phyloP scores from a whole-genome alignment of 2,113 vertebrate genomes.

The Alligator sinensis region DNA sequence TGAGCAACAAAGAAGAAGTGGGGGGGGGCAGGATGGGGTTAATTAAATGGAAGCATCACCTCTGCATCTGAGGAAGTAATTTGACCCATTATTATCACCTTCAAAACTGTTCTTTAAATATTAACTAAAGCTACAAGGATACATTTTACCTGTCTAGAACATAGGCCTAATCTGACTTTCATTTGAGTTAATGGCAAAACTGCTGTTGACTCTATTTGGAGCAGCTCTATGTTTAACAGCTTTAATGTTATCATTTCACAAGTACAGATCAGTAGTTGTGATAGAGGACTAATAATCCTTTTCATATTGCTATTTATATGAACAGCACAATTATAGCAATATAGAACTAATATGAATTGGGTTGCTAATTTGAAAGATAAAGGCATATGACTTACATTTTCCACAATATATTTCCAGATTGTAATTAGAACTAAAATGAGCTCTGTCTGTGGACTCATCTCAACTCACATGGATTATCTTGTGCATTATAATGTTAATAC shows the following conservation, averaged over 20 bases:
- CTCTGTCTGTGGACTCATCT: slow-evolving; percentile 37
- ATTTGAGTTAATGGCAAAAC: slow-evolving; percentile 61
- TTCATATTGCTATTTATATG: slow-evolving; percentile 38
- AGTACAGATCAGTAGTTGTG: slow-evolving; percentile 44
- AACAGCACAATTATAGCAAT: slow-evolving; percentile 35
- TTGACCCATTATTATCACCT: slow-evolving; percentile 35
- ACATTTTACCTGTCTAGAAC: slow-evolving; percentile 23
- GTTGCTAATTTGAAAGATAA: slow-evolving; percentile 24
- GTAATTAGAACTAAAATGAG: slow-evolving; percentile 50
- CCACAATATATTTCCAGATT: not conserved
- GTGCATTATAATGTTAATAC: slow-evolving; percentile 39
- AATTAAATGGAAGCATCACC: not conserved
- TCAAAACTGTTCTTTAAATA: not conserved
- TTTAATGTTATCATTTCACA: slow-evolving; percentile 41
- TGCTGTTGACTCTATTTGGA: slow-evolving; percentile 27
- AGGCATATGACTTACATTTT: not conserved
- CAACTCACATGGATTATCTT: slow-evolving; percentile 42
- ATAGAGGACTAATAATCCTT: slow-evolving; percentile 59
- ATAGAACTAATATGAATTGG: slow-evolving; percentile 27
- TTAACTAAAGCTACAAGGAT: slow-evolving; percentile 49
- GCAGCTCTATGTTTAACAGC: slow-evolving; percentile 37
- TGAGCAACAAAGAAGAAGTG: not conserved
- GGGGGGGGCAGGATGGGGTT: not conserved
- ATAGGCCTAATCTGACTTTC: slow-evolving; percentile 39
- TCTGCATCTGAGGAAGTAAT: slow-evolving; percentile 14